These are phyloP conservation scores for Sprattus sprattus DNA, from an alignment of 2,113 vertebrate genomes.

Conservation along the genomic window DNA sequence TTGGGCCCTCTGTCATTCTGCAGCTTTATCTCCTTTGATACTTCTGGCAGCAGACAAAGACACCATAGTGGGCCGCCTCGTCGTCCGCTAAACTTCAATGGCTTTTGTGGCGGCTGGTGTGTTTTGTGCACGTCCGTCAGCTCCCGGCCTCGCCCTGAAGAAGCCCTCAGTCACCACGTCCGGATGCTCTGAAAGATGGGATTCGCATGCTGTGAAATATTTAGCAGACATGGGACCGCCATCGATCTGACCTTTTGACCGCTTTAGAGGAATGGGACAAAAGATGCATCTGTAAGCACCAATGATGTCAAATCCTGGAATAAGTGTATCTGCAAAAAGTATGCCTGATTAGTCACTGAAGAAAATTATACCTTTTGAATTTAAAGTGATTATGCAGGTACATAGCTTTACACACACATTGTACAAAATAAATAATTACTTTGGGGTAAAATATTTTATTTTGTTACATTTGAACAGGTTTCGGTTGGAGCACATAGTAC, in stretches of 20 bases:
- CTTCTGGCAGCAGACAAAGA: constrained; percentile 78
- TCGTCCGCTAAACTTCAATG: constrained; percentile 84
- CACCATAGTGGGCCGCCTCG: constrained; percentile 85
- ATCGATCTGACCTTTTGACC: constrained; percentile 78
- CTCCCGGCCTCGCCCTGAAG: constrained; percentile 80
- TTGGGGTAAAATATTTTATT: background rate
- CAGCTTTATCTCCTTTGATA: constrained; percentile 82
- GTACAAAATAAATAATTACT: background rate
- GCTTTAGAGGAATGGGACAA: constrained; percentile 31
- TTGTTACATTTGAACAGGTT: background rate
- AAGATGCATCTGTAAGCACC: constrained; percentile 30
- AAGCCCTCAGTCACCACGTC: constrained; percentile 77
- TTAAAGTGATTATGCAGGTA: background rate
- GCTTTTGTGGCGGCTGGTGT: constrained; percentile 78
- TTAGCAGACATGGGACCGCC: constrained; percentile 72
- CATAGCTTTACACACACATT: background rate
- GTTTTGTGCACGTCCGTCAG: constrained; percentile 84
- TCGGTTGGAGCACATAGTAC: background rate
- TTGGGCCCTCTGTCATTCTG: constrained; percentile 76
- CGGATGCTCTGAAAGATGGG: constrained; percentile 69
- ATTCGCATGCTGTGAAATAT: constrained; percentile 73
- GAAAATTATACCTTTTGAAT: background rate
- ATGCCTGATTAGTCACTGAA: background rate
- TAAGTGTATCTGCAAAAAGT: background rate
- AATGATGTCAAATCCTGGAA: background rate